phyloP scores from a whole-genome alignment of 2,113 vertebrate genomes.

The Alces alces region DNA sequence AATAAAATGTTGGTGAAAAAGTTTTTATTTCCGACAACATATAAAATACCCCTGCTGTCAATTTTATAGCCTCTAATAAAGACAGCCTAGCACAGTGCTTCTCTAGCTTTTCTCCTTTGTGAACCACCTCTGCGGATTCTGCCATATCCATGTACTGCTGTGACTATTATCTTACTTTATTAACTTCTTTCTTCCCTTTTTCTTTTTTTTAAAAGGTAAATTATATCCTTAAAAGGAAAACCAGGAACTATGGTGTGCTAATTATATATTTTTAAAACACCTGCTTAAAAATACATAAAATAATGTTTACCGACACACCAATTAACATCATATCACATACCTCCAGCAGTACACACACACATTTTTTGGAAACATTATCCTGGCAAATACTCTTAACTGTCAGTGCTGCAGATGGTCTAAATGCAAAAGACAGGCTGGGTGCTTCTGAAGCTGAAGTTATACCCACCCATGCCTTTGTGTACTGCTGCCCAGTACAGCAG shows the following conservation, averaged over 20 bases:
- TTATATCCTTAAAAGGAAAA: not conserved
- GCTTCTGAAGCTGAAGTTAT: not conserved
- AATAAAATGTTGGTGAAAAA: conserved; percentile 60
- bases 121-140: not conserved
- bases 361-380: not conserved
- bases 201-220: conserved; percentile 23
- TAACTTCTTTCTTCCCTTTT: not conserved
- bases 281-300: conserved; percentile 18
- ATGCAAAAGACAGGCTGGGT: not conserved
- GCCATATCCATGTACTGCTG: not conserved
- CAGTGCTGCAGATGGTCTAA: not conserved
- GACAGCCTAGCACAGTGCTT: not conserved
- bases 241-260: not conserved
- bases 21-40: conserved; percentile 43
- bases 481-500: not conserved
- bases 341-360: not conserved
- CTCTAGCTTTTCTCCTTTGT: not conserved
- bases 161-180: not conserved
- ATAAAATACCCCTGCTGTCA: conserved; percentile 10
- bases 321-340: not conserved
- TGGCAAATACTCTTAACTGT: not conserved
- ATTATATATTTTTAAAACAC: not conserved
- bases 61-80: not conserved
- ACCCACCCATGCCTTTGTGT: not conserved
- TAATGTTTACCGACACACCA: not conserved